Evolutionary conservation across 2,797 vertebrate species (phyloP), one percentile per base, ranked within the genome.

Genomic region (Diglossa cyanea): DNA sequence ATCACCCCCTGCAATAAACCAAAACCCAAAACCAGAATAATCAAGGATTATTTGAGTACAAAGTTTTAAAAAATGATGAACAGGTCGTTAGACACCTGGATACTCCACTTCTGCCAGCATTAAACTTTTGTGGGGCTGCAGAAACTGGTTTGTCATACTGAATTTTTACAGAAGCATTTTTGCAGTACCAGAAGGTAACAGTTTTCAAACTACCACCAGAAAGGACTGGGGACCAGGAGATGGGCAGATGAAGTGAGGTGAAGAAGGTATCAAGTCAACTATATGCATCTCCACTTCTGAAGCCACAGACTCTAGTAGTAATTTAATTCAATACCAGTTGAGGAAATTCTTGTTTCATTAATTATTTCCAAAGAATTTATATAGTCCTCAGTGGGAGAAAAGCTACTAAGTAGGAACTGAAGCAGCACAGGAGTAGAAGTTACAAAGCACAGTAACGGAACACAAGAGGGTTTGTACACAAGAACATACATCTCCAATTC

Each of bases 301-400:
- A 80, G 44, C 17, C 10, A 68, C 6, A 12, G 45, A 70, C 37
- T 63, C 39, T 13, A 55, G 13, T 0, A 57, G 57, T 35, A 83
- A 88, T 8, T 86, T 42, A 91, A 91, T 90, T 94, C 89, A 87
- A 50, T 26, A 85, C 26, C 39, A 60, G 30, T 4, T 50, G 61
- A 88, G 33, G 45, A 91, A 79, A 94, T 82, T 62, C 55, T 67
- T 80, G 50, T 93, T 90, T 78, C 62, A 85, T 83, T 75, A 95
- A 83, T 80, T 88, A 93, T 88, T 90, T 90, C 53, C 75, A 30
- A 86, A 90, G 70, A 68, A 80, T 30, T 31, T 14, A 61, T 28
- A 20, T 2, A 60, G n/a, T 15, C 33, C 42, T 82, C 16, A 50
- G 50, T 30, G 10, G 13, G 24, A 68, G 14, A 80, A 35, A 83